Percentiles rank a stretch among this genome's conserved stretches.
Evolutionary conservation across 1,140 invertebrate species (phyloP).

Genomic region (Bombus haemorrhoidalis): DNA sequence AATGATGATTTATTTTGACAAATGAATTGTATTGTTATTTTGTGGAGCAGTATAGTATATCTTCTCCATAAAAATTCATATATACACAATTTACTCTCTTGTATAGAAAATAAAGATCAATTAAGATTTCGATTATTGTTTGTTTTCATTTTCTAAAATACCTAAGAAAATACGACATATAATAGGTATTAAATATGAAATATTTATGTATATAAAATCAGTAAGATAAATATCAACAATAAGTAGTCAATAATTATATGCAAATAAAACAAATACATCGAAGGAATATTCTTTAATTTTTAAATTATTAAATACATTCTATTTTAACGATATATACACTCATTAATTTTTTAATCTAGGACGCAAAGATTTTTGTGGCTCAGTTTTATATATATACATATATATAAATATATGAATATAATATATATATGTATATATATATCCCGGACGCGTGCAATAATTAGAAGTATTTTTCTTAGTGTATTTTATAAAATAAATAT

Average conservation of each 20-base stretch:
- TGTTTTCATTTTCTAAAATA: background rate
- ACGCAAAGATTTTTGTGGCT: conserved; percentile 61
- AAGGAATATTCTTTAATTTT: conserved; percentile 67
- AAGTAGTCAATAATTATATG: conserved; percentile 63
- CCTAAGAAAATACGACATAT: background rate
- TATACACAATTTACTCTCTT: conserved; percentile 38
- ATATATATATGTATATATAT: conserved; percentile 50
- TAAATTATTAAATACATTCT: conserved; percentile 76
- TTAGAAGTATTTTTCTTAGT: conserved; percentile 42
- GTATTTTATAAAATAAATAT: conserved; percentile 39
- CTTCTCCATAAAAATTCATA: conserved; percentile 31
- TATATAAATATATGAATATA: conserved; percentile 50
- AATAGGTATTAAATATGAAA: background rate
- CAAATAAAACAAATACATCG: conserved; percentile 46
- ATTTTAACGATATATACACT: conserved; percentile 75
- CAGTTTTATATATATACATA: conserved; percentile 55
- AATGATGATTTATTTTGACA: conserved; percentile 30
- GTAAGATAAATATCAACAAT: conserved; percentile 15
- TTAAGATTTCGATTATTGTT: background rate
- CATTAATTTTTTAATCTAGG: conserved; percentile 58
- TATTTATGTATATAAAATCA: background rate
- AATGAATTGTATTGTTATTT: conserved; percentile 45
- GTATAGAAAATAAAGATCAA: conserved; percentile 40
- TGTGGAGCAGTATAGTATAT: conserved; percentile 17
- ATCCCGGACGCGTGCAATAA: conserved; percentile 27